phyloP scores from a whole-genome alignment of 2,797 vertebrate species.

The Hybognathus amarus region DNA sequence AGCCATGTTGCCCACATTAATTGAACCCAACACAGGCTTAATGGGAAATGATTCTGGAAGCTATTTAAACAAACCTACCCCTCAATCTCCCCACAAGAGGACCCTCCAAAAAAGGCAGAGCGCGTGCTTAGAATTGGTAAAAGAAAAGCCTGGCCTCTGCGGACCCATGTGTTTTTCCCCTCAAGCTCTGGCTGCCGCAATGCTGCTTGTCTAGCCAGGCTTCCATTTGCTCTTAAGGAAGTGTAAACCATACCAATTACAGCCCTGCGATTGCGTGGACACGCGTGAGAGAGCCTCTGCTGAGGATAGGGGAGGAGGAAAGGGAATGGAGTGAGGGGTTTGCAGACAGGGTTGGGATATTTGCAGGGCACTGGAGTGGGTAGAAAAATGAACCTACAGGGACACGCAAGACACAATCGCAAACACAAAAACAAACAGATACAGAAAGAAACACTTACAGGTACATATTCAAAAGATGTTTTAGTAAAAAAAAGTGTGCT shows the following conservation, averaged over 20 bases:
- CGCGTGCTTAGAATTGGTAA: constrained; percentile 37
- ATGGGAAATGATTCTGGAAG: constrained; percentile 55
- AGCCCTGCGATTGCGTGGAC: constrained; percentile 51
- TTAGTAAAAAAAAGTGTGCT: neutral
- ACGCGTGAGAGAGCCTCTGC: constrained; percentile 21
- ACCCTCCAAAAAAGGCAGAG: constrained; percentile 23
- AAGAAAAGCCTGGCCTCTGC: constrained; percentile 19
- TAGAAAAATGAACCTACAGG: constrained; percentile 30
- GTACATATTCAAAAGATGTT: neutral
- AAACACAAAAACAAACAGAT: neutral
- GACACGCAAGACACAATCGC: neutral
- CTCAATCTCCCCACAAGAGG: constrained; percentile 6
- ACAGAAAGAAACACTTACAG: constrained; percentile 18
- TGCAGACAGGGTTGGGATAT: constrained; percentile 27
- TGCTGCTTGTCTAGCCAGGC: constrained; percentile 48
- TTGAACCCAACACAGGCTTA: constrained; percentile 44
- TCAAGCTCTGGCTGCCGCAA: constrained; percentile 12
- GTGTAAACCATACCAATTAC: constrained; percentile 67
- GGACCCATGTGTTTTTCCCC: constrained; percentile 51
- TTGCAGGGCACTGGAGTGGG: constrained; percentile 37
- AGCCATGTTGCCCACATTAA: constrained; percentile 43
- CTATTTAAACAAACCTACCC: constrained; percentile 56
- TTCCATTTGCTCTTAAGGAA: constrained; percentile 62
- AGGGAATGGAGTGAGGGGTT: constrained; percentile 35
- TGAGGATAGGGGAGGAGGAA: constrained; percentile 11